These are phyloP conservation scores for Cheilosia scutellata DNA, from an alignment of 2,888 invertebrate species.

Conservation along the genomic window DNA sequence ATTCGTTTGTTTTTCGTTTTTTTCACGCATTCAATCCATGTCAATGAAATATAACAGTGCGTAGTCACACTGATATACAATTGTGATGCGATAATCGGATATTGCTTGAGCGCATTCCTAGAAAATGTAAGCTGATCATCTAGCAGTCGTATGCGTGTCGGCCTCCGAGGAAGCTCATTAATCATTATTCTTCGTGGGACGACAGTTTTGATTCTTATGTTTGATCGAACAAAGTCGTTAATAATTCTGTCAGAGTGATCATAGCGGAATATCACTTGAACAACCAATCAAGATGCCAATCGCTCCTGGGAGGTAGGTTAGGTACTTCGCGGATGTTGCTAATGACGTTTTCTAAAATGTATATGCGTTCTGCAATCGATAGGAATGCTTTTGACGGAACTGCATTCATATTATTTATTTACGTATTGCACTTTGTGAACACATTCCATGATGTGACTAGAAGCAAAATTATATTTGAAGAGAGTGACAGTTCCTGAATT, in stretches of 20 bases:
- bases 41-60: slow-evolving; percentile 53
- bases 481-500: too few species aligned
- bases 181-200: slow-evolving; percentile 10
- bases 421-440: too few species aligned
- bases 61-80: slow-evolving; percentile 29
- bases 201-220: slow-evolving; percentile 1
- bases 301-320: neutral
- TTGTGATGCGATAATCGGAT: slow-evolving; percentile 55
- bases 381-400: too few species aligned
- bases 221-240: slow-evolving; percentile 8
- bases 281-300: neutral
- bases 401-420: too few species aligned
- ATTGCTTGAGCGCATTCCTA: slow-evolving; percentile 43
- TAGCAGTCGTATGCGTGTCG: slow-evolving; percentile 9
- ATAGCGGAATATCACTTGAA: neutral
- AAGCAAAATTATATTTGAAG: too few species aligned
- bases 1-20: slow-evolving; percentile 20
- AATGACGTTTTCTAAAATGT: neutral
- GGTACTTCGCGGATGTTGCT: neutral
- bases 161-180: slow-evolving; percentile 1
- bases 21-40: slow-evolving; percentile 47
- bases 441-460: too few species aligned
- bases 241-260: slow-evolving; percentile 13
- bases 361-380: neutral
- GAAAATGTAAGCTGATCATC: slow-evolving; percentile 43